A percentile compares a stretch with the other conserved stretches of the same genome.
Conservation (phyloP, 2,113 vertebrate genomes). For the Patagioenas fasciata region DNA sequence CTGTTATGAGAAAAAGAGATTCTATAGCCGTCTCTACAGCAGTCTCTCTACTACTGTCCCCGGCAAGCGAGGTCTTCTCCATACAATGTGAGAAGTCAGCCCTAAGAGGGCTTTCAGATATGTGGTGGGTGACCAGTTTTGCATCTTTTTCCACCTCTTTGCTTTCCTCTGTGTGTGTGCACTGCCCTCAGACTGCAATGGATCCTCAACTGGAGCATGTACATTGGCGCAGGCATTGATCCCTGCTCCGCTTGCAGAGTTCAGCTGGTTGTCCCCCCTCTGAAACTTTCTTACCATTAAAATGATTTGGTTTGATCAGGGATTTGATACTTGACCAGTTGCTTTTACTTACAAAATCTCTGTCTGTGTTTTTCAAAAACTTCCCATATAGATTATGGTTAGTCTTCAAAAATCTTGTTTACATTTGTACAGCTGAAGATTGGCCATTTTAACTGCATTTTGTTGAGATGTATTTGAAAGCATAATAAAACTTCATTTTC, state of each 20-base stretch:
- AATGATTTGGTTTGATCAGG: background rate
- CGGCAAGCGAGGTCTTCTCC: background rate
- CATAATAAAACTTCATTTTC: background rate
- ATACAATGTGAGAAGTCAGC: background rate
- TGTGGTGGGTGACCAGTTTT: background rate
- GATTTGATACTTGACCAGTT: background rate
- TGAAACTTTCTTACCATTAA: background rate
- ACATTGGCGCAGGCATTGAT: background rate
- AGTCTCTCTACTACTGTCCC: background rate
- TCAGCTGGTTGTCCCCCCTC: background rate
- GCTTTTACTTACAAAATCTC: background rate
- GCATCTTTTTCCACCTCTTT: background rate
- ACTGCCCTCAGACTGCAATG: background rate
- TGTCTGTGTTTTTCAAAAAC: background rate
- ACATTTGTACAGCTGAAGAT: background rate
- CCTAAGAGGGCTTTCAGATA: background rate
- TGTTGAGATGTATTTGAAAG: background rate
- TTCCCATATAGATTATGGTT: background rate
- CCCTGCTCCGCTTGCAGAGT: background rate
- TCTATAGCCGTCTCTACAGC: background rate
- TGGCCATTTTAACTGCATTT: background rate
- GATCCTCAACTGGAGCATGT: background rate
- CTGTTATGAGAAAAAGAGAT: background rate
- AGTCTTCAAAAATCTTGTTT: background rate
- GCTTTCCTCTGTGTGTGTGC: background rate